Evolutionary conservation across 2,797 vertebrate species (phyloP).

Genomic region (Limosa lapponica): DNA sequence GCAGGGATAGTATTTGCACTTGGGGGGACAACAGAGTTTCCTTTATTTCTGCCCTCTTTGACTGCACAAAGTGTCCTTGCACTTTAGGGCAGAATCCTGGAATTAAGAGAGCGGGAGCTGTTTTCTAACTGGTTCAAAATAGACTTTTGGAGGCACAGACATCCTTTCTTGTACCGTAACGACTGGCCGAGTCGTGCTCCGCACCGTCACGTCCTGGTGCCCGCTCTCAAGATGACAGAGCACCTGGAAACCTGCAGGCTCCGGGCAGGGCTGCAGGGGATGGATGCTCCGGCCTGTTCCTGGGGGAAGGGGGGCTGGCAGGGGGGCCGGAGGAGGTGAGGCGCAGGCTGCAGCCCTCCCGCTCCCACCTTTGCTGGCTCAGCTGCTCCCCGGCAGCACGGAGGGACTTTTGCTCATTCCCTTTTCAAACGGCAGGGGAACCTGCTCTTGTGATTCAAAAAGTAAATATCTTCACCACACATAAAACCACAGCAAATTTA

Average conservation of each 20-base stretch:
- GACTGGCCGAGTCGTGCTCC: background rate
- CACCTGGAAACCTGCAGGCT: too few relatives aligned
- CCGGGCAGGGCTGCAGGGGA: too few relatives aligned
- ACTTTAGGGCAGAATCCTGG: constrained; percentile 20
- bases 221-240: fast-evolving
- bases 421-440: background rate
- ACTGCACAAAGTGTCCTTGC: constrained; percentile 10
- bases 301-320: too few relatives aligned
- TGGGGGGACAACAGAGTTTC: background rate
- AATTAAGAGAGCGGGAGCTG: background rate
- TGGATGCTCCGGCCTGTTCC: too few relatives aligned
- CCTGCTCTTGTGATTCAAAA: constrained; percentile 3
- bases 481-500: constrained; percentile 3
- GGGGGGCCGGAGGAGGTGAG: too few relatives aligned
- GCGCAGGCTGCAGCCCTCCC: too few relatives aligned
- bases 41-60: constrained; percentile 8
- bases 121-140: background rate
- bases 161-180: background rate
- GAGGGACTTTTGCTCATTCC: background rate
- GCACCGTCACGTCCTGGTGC: background rate
- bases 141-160: constrained; percentile 7
- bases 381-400: background rate
- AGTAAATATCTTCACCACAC: background rate
- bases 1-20: constrained; percentile 40
- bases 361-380: background rate